Percentiles rank a stretch among this genome's conserved stretches.
These are phyloP conservation scores for Melanostoma scalare DNA, from an alignment of 2,888 invertebrate genomes.

Conservation along the genomic window DNA sequence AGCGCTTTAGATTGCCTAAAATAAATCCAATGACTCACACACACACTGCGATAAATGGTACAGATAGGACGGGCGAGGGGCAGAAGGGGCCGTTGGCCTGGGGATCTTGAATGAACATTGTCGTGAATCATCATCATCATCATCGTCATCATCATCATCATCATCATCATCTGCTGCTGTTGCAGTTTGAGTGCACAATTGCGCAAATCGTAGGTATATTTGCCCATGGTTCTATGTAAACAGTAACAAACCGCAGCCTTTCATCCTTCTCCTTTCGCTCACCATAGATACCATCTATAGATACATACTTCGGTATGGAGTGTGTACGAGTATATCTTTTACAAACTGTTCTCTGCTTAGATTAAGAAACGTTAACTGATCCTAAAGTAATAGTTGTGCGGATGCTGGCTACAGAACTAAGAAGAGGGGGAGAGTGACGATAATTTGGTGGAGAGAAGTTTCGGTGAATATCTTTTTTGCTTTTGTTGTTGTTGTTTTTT, in stretches of 20 bases:
- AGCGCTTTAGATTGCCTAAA: constrained; percentile 68
- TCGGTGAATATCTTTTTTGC: neutral
- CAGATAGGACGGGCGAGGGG: neutral
- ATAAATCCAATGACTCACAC: constrained; percentile 70
- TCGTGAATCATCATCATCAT: constrained; percentile 70
- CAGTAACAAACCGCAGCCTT: constrained; percentile 55
- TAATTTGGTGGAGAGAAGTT: constrained; percentile 32
- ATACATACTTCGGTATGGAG: constrained; percentile 16
- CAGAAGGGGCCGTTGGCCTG: constrained; percentile 8
- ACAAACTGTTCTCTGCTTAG: constrained; percentile 37
- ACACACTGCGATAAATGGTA: constrained; percentile 22
- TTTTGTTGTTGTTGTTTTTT: constrained; percentile 33
- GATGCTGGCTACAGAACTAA: neutral
- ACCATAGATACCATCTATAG: constrained; percentile 46
- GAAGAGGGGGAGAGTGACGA: neutral
- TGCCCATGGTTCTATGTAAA: constrained; percentile 68
- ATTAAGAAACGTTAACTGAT: constrained; percentile 71
- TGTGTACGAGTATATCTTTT: constrained; percentile 25
- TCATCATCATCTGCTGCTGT: constrained; percentile 50
- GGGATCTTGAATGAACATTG: constrained; percentile 46
- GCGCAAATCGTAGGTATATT: constrained; percentile 59
- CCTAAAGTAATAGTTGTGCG: constrained; percentile 43
- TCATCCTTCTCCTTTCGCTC: constrained; percentile 57
- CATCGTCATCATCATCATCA: constrained; percentile 59
- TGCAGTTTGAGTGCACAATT: constrained; percentile 57